phyloP scores from a whole-genome alignment of 2,888 invertebrate species.

The Drosophila meridionalis region DNA sequence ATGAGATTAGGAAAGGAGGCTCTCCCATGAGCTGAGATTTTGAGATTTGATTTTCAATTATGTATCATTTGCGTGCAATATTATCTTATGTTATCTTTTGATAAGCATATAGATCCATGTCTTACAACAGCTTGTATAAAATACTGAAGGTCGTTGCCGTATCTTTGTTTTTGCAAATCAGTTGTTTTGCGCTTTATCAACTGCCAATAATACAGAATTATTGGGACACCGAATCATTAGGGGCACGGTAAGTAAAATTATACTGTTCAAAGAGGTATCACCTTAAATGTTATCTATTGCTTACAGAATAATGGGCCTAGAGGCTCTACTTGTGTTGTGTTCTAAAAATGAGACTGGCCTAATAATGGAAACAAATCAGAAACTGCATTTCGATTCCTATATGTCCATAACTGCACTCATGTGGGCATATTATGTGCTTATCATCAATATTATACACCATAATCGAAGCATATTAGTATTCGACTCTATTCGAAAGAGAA shows the following conservation, averaged over 20 bases:
- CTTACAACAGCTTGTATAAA: slow-evolving; percentile 21
- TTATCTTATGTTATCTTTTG: not conserved
- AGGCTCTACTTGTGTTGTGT: slow-evolving; percentile 84
- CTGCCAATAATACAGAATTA: slow-evolving; percentile 36
- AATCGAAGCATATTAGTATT: slow-evolving; percentile 21
- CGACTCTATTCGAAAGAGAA: slow-evolving; percentile 42
- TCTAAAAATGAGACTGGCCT: slow-evolving; percentile 78
- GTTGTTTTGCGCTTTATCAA: slow-evolving; percentile 46
- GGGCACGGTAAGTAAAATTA: slow-evolving; percentile 49
- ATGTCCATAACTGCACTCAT: slow-evolving; percentile 92
- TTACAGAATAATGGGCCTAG: slow-evolving; percentile 91
- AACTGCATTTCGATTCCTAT: slow-evolving; percentile 90
- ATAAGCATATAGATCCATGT: not conserved
- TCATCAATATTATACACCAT: slow-evolving; percentile 86
- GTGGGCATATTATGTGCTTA: slow-evolving; percentile 91
- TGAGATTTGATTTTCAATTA: too few relatives aligned
- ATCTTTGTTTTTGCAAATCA: slow-evolving; percentile 43
- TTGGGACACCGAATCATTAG: slow-evolving; percentile 35
- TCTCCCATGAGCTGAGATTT: too few relatives aligned
- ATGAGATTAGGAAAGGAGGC: too few relatives aligned
- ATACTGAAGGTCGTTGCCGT: slow-evolving; percentile 31
- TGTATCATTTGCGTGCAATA: too few relatives aligned
- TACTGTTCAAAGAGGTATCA: too few relatives aligned
- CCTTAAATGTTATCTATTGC: not conserved
- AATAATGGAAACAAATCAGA: slow-evolving; percentile 85